A percentile compares a stretch with the other conserved stretches of the same genome.
Evolutionary conservation across 1,140 invertebrate genomes (phyloP).

Genomic region (Pteromalus puparum): DNA sequence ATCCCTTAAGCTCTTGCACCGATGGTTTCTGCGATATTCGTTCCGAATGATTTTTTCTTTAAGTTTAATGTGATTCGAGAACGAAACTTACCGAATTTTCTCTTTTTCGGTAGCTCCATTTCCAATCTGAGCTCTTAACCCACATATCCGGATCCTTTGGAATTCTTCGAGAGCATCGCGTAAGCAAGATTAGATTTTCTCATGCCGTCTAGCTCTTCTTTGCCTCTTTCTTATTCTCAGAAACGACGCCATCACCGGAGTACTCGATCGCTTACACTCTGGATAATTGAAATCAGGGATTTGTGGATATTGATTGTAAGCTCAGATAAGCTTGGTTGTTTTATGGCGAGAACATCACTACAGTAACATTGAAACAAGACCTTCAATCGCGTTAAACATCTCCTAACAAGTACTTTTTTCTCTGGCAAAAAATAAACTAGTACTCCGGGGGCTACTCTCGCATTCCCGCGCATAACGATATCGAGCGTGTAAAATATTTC

Average conservation of each 20-base stretch:
- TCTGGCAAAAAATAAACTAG: neutral
- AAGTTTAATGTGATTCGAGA: too few relatives aligned
- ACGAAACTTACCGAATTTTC: too few relatives aligned
- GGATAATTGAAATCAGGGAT: neutral
- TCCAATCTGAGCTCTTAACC: neutral
- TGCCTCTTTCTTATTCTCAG: neutral
- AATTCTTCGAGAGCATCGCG: too few relatives aligned
- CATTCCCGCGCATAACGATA: conserved; percentile 21
- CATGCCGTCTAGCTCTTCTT: neutral
- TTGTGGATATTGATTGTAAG: neutral
- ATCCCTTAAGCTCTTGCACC: neutral
- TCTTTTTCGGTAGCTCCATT: neutral
- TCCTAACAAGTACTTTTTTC: neutral
- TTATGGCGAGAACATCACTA: neutral
- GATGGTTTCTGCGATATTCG: neutral
- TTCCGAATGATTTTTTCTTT: too few relatives aligned
- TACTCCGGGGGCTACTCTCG: neutral
- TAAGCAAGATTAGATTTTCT: neutral
- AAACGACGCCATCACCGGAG: neutral
- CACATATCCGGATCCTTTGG: neutral
- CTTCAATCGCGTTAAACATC: too few relatives aligned
- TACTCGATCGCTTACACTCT: neutral
- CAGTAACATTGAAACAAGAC: too few relatives aligned
- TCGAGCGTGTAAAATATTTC: conserved; percentile 33
- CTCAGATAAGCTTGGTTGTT: neutral